phyloP scores from a whole-genome alignment of 1,140 invertebrate species.

The Diprion similis region DNA sequence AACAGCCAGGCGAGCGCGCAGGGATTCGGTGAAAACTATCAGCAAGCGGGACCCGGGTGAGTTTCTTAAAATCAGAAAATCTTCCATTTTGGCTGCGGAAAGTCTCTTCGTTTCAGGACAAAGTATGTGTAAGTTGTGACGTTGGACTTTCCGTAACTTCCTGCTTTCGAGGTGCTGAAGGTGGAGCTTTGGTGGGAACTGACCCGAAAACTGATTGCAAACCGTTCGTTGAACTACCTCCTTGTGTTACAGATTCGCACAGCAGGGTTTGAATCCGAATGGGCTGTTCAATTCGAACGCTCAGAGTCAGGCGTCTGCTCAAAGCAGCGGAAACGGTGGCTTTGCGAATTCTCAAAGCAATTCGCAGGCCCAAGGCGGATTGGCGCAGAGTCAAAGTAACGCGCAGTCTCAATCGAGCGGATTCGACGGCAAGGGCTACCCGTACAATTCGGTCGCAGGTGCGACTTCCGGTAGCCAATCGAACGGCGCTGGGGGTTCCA shows the following conservation, averaged over 20 bases:
- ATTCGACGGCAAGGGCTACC: not conserved
- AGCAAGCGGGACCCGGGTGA: not conserved
- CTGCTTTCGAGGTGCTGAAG: no score
- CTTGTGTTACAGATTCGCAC: not conserved
- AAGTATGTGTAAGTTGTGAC: no score
- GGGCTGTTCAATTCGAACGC: not conserved
- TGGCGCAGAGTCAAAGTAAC: constrained; percentile 17
- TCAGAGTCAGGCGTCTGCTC: constrained; percentile 18
- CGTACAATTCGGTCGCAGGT: constrained; percentile 16
- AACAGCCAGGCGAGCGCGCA: not conserved
- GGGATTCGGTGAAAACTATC: not conserved
- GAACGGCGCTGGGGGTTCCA: constrained; percentile 18
- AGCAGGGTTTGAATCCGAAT: not conserved
- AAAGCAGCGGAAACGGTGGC: constrained; percentile 12
- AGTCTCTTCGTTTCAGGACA: no score
- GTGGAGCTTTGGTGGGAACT: no score
- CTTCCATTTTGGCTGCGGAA: no score
- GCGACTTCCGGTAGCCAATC: constrained; percentile 11
- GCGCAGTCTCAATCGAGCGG: constrained; percentile 23
- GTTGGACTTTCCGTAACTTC: no score
- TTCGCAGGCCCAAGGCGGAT: constrained; percentile 14
- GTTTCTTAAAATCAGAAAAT: not conserved
- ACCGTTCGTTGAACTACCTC: no score
- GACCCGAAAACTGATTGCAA: no score
- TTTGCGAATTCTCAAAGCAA: constrained; percentile 10